Conservation (phyloP, 2,797 vertebrate species). For the Babyrousa celebensis region DNA sequence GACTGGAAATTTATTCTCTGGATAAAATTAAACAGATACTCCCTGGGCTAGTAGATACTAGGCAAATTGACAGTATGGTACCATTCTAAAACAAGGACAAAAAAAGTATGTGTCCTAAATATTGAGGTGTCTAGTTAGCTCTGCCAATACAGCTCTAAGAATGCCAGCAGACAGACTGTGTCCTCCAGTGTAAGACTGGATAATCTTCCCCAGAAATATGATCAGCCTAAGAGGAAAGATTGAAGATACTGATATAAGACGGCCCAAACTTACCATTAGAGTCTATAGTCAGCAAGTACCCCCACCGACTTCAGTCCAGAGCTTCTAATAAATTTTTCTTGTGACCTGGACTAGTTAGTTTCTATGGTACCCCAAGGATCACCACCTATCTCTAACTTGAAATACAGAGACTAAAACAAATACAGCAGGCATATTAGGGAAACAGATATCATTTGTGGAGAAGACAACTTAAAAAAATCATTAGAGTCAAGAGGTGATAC, state of each 20-base stretch:
- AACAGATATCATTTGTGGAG: no score
- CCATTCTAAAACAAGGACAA: neutral
- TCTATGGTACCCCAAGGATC: no score
- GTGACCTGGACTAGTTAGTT: neutral
- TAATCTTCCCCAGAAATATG: neutral
- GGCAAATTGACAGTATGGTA: neutral
- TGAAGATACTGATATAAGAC: neutral
- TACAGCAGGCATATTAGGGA: no score
- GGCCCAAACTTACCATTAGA: neutral
- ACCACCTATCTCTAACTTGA: no score
- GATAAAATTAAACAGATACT: neutral
- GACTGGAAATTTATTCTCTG: neutral
- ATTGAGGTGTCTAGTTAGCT: neutral
- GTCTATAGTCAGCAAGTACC: neutral
- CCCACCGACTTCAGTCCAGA: neutral
- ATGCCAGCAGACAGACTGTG: neutral
- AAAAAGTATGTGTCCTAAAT: neutral
- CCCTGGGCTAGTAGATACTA: neutral
- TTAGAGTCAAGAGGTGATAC: no score
- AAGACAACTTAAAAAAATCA: no score
- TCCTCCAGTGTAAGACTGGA: neutral
- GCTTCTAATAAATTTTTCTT: neutral
- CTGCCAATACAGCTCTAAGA: neutral
- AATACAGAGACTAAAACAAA: no score
- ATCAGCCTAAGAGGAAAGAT: neutral